Evolutionary conservation across 2,888 invertebrate genomes (phyloP), one percentile per base, ranked within the genome.

Genomic region (Phorcus lineatus): DNA sequence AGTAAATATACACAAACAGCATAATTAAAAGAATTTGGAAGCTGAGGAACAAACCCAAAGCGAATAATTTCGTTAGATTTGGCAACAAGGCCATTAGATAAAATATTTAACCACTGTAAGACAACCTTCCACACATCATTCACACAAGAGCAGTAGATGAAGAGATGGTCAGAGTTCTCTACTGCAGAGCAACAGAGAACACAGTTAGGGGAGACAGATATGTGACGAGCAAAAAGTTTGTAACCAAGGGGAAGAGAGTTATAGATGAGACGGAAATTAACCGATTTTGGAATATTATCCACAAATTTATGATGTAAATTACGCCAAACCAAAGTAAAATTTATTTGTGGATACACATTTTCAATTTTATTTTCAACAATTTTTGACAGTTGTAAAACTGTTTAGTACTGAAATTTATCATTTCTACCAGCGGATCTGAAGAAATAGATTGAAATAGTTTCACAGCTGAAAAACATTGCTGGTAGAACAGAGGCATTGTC

Each of bases 401-500:
- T 17, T 40, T 70, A 70, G 70, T 1, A 31, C n/a, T 17, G 17
- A 70, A 40, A n/a, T 70, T 70, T 16, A 2, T 6, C 19, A 70
- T 1, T 16, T 70, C 70, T 3, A 2, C 36, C 36, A n/a, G 31
- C 28, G 31, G 16, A 4, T n/a, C 53, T 0, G 53, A 16, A 74
- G n/a, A 19, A 22, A 22, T 24, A 3, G 74, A 52, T 22, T 53
- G 16, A 53, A 74, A 74, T 22, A 24, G 13, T 24, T 76, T 77
- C 24, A 57, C 74, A 24, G 67, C 70, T 0, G 2, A 24, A 19
- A 78, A 36, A 78, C 78, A 76, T 22, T 47, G 19, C 62, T 40
- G 36, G 19, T 81, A 81, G 62, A 81, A 81, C 0, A 78, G 16
- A 3, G 81, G 81, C 36, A 78, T 28, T 0, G 31, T 19, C 19